Evolutionary conservation across 2,113 vertebrate genomes (phyloP).

Genomic region (Callipepla squamata): DNA sequence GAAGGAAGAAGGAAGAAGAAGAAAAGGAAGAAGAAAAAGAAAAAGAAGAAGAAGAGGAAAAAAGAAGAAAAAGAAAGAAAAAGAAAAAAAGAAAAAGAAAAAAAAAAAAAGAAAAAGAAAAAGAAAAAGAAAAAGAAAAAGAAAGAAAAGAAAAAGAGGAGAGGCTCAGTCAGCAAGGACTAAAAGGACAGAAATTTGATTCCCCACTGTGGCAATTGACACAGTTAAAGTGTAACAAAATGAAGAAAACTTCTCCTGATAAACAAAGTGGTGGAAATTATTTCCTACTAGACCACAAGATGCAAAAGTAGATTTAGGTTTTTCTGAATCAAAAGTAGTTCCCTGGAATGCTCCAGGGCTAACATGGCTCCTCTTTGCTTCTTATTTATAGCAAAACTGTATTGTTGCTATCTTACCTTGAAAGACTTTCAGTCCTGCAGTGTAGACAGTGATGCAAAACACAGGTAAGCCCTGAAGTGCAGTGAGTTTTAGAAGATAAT

Average conservation of each 20-base stretch:
- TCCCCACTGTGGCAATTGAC: not conserved
- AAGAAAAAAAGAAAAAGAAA: rapidly evolving
- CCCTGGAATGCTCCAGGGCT: not conserved
- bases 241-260: not conserved
- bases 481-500: conserved; percentile 2
- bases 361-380: not conserved
- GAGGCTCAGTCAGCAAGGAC: not conserved
- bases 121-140: rapidly evolving
- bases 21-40: no score
- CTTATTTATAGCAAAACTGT: not conserved
- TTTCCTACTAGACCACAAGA: not conserved
- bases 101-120: not conserved
- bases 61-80: not conserved
- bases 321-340: not conserved
- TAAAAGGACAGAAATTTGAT: not conserved
- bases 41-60: no score
- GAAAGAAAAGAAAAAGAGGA: not conserved
- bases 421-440: not conserved
- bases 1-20: no score
- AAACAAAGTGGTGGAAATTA: not conserved
- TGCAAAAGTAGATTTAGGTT: not conserved
- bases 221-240: not conserved
- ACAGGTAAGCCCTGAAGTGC: not conserved
- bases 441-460: not conserved
- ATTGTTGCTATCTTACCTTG: not conserved